Conservation (phyloP, 2,113 vertebrate species). For the Strigops habroptila region DNA sequence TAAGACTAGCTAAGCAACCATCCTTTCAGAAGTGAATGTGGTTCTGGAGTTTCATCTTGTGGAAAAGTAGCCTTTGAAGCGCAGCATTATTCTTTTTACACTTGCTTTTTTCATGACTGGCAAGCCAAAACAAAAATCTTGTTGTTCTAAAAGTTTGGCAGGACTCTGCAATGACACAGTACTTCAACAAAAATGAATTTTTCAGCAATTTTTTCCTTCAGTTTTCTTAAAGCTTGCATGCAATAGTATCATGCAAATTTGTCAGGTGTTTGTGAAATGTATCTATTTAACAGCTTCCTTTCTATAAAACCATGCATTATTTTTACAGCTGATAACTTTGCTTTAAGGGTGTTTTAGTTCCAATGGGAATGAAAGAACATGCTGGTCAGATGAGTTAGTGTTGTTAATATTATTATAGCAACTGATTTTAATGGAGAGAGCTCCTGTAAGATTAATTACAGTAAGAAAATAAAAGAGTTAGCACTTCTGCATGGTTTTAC, state of each 20-base stretch:
- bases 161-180: neutral
- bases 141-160: neutral
- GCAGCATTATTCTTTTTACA: neutral
- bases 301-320: neutral
- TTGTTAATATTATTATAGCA: neutral
- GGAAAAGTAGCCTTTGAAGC: neutral
- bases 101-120: neutral
- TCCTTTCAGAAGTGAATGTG: neutral
- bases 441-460: neutral
- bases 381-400: neutral
- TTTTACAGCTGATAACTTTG: neutral
- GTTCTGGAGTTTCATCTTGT: neutral
- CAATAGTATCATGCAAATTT: neutral
- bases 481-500: neutral
- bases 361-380: neutral
- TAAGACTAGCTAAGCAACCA: neutral
- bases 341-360: neutral
- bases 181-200: neutral
- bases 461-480: neutral
- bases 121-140: neutral
- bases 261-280: conserved; percentile 1
- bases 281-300: neutral
- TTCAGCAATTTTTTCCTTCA: neutral
- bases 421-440: neutral
- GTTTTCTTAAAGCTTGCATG: neutral